A percentile compares a stretch with the other conserved stretches of the same genome.
These are phyloP conservation scores for Piscicola geometra DNA, from an alignment of 2,888 invertebrate genomes.

Conservation along the genomic window DNA sequence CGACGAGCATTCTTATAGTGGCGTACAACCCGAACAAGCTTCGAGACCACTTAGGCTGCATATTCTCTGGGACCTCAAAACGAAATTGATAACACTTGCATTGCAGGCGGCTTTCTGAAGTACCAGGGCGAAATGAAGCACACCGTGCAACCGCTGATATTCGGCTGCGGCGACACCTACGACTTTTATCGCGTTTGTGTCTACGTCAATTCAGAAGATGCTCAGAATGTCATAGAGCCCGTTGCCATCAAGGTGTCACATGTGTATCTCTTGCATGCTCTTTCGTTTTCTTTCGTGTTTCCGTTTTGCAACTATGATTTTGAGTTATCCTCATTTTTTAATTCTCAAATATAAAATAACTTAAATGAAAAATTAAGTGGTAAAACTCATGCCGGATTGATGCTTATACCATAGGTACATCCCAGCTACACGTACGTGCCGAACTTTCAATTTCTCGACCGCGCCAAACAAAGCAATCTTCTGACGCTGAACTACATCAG, in stretches of 20 bases:
- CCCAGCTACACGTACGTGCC: conserved; percentile 4
- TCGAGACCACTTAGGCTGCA: no score
- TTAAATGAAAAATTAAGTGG: no score
- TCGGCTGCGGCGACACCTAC: neutral
- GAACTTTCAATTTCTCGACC: conserved; percentile 5
- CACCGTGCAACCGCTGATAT: neutral
- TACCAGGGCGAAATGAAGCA: neutral
- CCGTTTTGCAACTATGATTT: no score
- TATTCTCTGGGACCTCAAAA: neutral
- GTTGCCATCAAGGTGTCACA: neutral
- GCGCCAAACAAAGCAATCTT: neutral
- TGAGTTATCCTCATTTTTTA: no score
- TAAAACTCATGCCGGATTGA: no score
- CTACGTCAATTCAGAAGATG: neutral
- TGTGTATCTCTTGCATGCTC: no score
- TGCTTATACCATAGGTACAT: neutral
- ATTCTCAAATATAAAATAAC: no score
- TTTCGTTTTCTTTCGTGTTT: no score
- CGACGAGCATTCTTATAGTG: no score
- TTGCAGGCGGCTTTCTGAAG: neutral
- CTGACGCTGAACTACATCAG: conserved; percentile 17
- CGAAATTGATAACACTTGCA: neutral
- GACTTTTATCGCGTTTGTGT: neutral
- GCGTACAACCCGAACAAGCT: no score
- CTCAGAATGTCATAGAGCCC: neutral